Conservation (phyloP, 1,140 invertebrate genomes). For the Aphidius ervi region DNA sequence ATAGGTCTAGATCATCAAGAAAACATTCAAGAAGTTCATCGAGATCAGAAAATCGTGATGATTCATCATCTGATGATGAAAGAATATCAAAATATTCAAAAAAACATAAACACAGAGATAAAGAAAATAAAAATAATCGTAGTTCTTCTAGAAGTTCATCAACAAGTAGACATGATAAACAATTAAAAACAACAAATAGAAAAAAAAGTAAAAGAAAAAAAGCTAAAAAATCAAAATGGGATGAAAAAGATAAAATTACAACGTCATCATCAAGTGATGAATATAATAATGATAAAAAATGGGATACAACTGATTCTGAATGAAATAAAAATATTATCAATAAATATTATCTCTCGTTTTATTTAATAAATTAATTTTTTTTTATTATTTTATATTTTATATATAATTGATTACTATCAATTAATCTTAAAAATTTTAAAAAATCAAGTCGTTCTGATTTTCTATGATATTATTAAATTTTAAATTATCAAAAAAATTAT, state of each 20-base stretch:
- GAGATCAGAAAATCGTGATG: background rate
- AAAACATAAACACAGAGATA: slow-evolving; percentile 5
- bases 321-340: slow-evolving; percentile 1
- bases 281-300: slow-evolving; percentile 17
- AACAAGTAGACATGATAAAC: slow-evolving; percentile 1
- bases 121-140: slow-evolving; percentile 8
- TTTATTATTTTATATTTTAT: too few species aligned
- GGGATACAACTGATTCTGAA: slow-evolving; percentile 36
- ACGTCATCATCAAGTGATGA: background rate
- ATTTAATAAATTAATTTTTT: slow-evolving; percentile 7
- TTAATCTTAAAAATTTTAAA: too few species aligned
- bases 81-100: background rate
- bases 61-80: background rate
- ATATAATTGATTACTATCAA: too few species aligned
- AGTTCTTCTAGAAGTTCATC: background rate
- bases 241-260: slow-evolving; percentile 19
- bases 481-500: too few species aligned
- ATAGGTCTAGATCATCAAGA: background rate
- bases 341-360: slow-evolving; percentile 1
- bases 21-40: background rate
- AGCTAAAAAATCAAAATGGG: background rate
- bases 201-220: background rate
- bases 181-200: background rate
- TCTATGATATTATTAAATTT: too few species aligned
- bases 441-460: too few species aligned